These are phyloP conservation scores for Mohoua ochrocephala DNA, from an alignment of 2,113 vertebrate species.

Conservation along the genomic window DNA sequence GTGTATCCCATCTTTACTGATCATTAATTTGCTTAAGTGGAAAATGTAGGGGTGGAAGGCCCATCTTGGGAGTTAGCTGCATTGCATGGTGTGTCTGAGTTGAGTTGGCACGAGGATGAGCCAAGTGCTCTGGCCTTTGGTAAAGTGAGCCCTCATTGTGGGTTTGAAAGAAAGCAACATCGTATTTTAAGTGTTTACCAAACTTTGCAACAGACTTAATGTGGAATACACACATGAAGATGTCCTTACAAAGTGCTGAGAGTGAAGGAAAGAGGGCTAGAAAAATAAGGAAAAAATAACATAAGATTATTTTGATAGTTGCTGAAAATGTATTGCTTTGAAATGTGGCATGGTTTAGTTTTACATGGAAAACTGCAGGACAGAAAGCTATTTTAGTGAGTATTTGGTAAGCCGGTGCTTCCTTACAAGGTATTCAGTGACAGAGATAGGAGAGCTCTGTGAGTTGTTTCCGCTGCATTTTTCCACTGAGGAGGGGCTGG, in stretches of 20 bases:
- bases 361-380: slow-evolving; percentile 21
- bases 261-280: background rate
- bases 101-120: background rate
- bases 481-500: background rate
- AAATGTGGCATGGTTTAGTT: slow-evolving; percentile 14
- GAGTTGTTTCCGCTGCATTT: background rate
- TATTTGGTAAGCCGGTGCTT: background rate
- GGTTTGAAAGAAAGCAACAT: slow-evolving; percentile 32
- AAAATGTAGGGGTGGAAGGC: slow-evolving; percentile 42
- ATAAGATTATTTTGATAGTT: background rate
- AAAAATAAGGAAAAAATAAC: slow-evolving; percentile 35
- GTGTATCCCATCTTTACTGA: slow-evolving; percentile 39
- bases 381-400: background rate
- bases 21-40: slow-evolving; percentile 61
- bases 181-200: slow-evolving; percentile 48
- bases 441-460: background rate
- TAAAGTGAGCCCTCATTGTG: slow-evolving; percentile 47
- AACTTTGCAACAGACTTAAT: slow-evolving; percentile 8
- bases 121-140: background rate
- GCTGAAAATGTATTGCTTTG: background rate
- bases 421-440: background rate
- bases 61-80: slow-evolving; percentile 11
- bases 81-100: background rate
- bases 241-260: slow-evolving; percentile 24
- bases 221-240: background rate